These are phyloP conservation scores for Aptenodytes patagonicus DNA, from an alignment of 2,113 vertebrate species.

Conservation along the genomic window DNA sequence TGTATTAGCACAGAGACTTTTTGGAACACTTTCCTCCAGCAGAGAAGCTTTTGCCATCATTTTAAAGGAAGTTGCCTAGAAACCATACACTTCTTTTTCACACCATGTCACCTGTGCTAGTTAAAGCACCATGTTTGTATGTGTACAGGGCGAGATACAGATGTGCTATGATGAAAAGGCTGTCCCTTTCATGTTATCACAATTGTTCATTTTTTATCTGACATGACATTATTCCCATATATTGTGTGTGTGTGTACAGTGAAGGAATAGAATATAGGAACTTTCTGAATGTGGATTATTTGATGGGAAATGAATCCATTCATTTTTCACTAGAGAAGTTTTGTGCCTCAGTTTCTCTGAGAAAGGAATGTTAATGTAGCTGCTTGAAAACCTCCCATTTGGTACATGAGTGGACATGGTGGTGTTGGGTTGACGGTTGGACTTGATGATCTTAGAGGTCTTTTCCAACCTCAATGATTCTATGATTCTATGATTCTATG, in stretches of 20 bases:
- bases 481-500: background rate
- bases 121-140: background rate
- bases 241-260: background rate
- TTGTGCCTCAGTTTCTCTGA: background rate
- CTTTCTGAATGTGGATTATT: background rate
- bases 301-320: background rate
- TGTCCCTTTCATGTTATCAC: background rate
- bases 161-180: background rate
- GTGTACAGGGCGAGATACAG: rapidly evolving
- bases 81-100: background rate
- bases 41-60: background rate
- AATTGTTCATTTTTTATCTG: background rate
- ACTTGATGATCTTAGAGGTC: no score
- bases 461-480: no score
- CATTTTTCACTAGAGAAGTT: background rate
- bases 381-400: background rate
- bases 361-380: background rate
- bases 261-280: background rate
- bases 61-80: constrained; percentile 15
- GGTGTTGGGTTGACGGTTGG: no score
- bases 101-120: background rate
- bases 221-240: background rate
- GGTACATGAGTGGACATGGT: background rate
- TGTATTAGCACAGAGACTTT: background rate
- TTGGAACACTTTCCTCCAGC: background rate